Base-by-base conservation (phyloP, 2,113 vertebrate genomes). In the Bubo scandiacus region DNA sequence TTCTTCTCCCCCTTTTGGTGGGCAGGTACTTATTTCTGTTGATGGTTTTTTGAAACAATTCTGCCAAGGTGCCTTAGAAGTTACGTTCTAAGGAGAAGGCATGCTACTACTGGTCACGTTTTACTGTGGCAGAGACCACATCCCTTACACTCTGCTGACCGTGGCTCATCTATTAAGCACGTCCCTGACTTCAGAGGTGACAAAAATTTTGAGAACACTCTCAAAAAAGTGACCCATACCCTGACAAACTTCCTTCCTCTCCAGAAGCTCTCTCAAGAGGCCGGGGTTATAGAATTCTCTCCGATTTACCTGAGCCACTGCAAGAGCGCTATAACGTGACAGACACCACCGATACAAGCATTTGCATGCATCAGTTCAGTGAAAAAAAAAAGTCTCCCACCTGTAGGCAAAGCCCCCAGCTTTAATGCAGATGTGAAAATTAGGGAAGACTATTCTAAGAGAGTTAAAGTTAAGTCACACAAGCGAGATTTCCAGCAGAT, bases 311-410 rank as follows among this genome's bases (percentile, higher is more conserved):
- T 47, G 79, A 89, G 77, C 72, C 81, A 71, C 78, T 54, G 61
- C 1, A 1, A 27, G 68, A 79, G n/a, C 6, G 20, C 30, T 18
- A 13, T 3, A 12, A 21, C 0, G 0, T 0, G 9, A 29, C 1
- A 77, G 22, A 62, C 30, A 17, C 7, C 57, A 45, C 23, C 2
- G 1, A 12, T 22, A n/a, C 58, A n/a, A 66, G 34, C 62, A 62
- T 6, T 12, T 21, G 29, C 70, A 66, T 6, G 1, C 29, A 62
- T 4, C 12, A 34, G 17, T 58, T 80, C 18, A 38, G 42, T 11
- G 26, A 18, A 9, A 22, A 51, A 38, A 32, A 12, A 6, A 16
- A 12, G 36, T 13, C 54, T 86, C 82, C 57, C 55, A 65, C 4
- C 40, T 40, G n/a, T 13, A n/a, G 90, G 51, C 74, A 51, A 88